Conservation (phyloP, 2,888 invertebrate genomes). For the Cerastis leucographa region DNA sequence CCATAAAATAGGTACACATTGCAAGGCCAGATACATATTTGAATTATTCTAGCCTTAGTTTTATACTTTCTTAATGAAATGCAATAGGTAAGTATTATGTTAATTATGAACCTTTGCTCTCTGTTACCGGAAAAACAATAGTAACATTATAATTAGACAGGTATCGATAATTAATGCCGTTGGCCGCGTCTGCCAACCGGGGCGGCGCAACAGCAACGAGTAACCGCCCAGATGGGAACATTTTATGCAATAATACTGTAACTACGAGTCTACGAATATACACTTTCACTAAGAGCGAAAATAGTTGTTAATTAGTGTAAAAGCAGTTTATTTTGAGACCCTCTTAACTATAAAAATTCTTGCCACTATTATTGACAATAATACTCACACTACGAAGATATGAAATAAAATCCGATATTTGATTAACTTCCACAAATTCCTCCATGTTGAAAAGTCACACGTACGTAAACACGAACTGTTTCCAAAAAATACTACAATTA, state of each 20-base stretch:
- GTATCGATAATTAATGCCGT: conserved; percentile 26
- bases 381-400: conserved; percentile 94
- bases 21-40: not conserved
- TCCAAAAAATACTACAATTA: conserved; percentile 40
- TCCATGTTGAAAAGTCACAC: conserved; percentile 82
- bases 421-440: conserved; percentile 92
- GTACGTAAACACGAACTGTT: conserved; percentile 56
- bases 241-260: conserved; percentile 22
- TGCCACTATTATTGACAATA: conserved; percentile 28
- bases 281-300: not conserved
- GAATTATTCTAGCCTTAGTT: not conserved
- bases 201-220: conserved; percentile 37
- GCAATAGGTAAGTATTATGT: conserved; percentile 23
- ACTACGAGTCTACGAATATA: conserved; percentile 1
- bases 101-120: conserved; percentile 56
- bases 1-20: not conserved
- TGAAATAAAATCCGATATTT: conserved; percentile 94
- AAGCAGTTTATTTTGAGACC: conserved; percentile 22
- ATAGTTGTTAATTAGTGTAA: conserved; percentile 15
- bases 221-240: conserved; percentile 38
- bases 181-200: conserved; percentile 26
- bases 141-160: conserved; percentile 50
- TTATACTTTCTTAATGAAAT: not conserved
- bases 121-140: conserved; percentile 53
- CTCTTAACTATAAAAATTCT: conserved; percentile 5